Conservation (phyloP, 2,113 vertebrate genomes). For the Chascanopsetta lugubris region DNA sequence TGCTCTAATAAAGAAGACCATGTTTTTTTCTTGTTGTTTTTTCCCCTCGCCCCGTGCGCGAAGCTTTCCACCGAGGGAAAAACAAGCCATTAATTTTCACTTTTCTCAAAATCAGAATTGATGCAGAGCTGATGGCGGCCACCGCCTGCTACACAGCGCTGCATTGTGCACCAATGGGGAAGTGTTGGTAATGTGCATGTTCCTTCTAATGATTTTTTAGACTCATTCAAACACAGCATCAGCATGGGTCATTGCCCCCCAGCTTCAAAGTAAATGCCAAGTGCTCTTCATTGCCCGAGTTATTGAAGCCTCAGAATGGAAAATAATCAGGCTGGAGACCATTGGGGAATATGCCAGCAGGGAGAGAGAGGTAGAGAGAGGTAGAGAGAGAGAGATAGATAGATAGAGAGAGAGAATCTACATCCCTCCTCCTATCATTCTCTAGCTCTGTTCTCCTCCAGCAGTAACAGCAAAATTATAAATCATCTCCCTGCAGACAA, state of each 20-base stretch:
- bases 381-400: not conserved
- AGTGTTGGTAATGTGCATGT: conserved; percentile 12
- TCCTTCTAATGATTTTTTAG: conserved; percentile 45
- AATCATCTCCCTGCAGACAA: conserved; percentile 78
- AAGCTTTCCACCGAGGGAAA: conserved; percentile 1
- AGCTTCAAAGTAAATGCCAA: conserved; percentile 30
- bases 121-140: conserved; percentile 9
- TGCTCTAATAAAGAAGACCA: not conserved
- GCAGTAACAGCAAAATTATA: conserved; percentile 73
- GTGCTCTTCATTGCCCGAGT: conserved; percentile 22
- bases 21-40: too few species aligned
- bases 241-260: conserved; percentile 41
- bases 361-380: not conserved
- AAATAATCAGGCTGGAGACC: conserved; percentile 64
- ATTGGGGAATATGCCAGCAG: conserved; percentile 65
- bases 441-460: conserved; percentile 38
- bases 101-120: conserved; percentile 5
- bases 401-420: conserved; percentile 9
- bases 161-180: not conserved
- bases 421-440: conserved; percentile 30
- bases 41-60: not conserved
- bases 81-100: conserved; percentile 12
- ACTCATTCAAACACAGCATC: conserved; percentile 44
- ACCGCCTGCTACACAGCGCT: not conserved
- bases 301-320: conserved; percentile 46